Conservation (phyloP, 2,888 invertebrate genomes). For the Girardia tigrina region DNA sequence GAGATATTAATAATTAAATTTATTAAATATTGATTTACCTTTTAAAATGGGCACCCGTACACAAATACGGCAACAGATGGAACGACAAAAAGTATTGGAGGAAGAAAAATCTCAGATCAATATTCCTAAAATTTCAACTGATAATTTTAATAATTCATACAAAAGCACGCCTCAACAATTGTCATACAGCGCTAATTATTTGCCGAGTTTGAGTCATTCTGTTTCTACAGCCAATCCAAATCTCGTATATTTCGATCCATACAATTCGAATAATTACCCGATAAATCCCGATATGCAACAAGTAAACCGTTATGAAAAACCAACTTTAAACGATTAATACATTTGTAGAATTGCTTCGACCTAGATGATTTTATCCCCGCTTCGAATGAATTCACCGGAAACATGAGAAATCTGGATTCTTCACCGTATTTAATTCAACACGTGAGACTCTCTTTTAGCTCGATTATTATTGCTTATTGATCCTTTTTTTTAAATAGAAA, state of each 20-base stretch:
- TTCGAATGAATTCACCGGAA: background rate
- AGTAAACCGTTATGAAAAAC: background rate
- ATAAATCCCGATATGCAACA: background rate
- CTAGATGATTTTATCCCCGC: background rate
- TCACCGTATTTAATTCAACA: background rate
- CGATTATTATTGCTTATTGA: too few relatives aligned
- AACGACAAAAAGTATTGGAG: background rate
- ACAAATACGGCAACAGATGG: background rate
- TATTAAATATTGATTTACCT: too few relatives aligned
- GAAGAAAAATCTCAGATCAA: conserved; percentile 15
- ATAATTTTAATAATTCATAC: background rate
- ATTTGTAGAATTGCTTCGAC: background rate
- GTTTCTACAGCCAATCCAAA: background rate
- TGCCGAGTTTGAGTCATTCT: background rate
- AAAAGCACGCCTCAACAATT: background rate
- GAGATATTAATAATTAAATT: background rate
- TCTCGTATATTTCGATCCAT: background rate
- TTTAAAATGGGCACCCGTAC: background rate
- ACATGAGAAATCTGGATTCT: too few relatives aligned
- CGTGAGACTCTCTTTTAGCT: too few relatives aligned
- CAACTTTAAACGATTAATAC: background rate
- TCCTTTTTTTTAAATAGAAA: too few relatives aligned
- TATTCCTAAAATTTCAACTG: background rate
- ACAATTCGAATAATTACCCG: background rate
- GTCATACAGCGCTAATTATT: background rate